A percentile compares a stretch with the other conserved stretches of the same genome.
Conservation (phyloP, 1,140 invertebrate species). For the Brachionus rotundiformis region DNA sequence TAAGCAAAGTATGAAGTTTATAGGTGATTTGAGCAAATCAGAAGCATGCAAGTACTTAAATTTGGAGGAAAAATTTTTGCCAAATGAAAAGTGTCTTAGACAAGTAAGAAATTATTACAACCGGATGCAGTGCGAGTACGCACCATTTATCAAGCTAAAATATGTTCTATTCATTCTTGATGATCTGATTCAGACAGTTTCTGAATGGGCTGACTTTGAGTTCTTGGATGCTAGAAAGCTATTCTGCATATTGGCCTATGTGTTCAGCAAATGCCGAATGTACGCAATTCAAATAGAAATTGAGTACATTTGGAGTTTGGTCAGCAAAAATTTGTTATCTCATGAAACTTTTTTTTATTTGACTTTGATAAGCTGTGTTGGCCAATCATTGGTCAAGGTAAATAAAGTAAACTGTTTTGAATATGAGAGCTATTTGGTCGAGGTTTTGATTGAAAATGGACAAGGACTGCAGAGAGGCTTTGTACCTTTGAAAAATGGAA, state of each 20-base stretch:
- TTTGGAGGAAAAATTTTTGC: neutral
- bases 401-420: neutral
- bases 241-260: neutral
- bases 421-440: neutral
- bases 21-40: neutral
- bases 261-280: conserved; percentile 18
- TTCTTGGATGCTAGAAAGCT: neutral
- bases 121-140: conserved; percentile 39
- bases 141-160: conserved; percentile 35
- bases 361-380: neutral
- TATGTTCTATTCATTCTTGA: neutral
- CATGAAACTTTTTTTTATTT: conserved; percentile 12
- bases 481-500: neutral
- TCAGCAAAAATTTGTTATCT: neutral
- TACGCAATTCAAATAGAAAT: conserved; percentile 36
- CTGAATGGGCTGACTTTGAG: neutral
- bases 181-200: neutral
- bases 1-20: neutral
- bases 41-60: neutral
- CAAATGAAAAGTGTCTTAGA: neutral
- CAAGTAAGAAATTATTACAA: conserved; percentile 27
- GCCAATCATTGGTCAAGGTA: neutral
- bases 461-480: neutral
- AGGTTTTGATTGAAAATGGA: neutral
- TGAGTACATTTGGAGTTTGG: conserved; percentile 26